These are phyloP conservation scores for Haliclona indistincta DNA, from an alignment of 37 sponge, comb jelly and placozoan species.

Conservation along the genomic window DNA sequence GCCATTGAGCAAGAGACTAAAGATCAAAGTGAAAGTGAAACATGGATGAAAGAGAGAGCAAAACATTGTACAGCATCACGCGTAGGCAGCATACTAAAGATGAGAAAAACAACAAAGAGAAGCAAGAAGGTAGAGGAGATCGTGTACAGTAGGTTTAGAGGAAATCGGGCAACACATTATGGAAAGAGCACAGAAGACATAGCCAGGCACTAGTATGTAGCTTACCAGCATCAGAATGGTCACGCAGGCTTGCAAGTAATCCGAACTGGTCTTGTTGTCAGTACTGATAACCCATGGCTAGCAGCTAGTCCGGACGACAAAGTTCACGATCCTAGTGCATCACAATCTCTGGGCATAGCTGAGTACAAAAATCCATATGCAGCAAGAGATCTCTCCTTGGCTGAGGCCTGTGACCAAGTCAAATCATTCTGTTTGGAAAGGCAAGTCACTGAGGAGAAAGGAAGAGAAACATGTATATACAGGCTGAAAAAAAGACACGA, in stretches of 20 bases:
- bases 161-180: not conserved
- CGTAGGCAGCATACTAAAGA: slow-evolving; percentile 12
- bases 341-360: not conserved
- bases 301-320: slow-evolving; percentile 7
- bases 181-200: no score
- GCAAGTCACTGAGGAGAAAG: not conserved
- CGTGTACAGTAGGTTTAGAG: not conserved
- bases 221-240: slow-evolving; percentile 6
- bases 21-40: no score
- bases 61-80: slow-evolving; percentile 12
- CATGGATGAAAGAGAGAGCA: no score
- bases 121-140: not conserved
- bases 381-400: no score
- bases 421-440: no score
- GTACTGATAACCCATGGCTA: not conserved
- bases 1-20: no score
- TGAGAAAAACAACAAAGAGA: slow-evolving; percentile 16
- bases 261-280: slow-evolving; percentile 7
- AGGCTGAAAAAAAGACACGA: slow-evolving; percentile 9
- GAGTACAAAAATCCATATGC: no score
- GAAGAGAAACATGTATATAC: no score
- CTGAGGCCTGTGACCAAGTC: no score
- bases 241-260: no score
- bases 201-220: no score
- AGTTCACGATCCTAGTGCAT: not conserved